A percentile compares a stretch with the other conserved stretches of the same genome.
Conservation (phyloP, 1,140 invertebrate genomes). For the Drosophila orosa region DNA sequence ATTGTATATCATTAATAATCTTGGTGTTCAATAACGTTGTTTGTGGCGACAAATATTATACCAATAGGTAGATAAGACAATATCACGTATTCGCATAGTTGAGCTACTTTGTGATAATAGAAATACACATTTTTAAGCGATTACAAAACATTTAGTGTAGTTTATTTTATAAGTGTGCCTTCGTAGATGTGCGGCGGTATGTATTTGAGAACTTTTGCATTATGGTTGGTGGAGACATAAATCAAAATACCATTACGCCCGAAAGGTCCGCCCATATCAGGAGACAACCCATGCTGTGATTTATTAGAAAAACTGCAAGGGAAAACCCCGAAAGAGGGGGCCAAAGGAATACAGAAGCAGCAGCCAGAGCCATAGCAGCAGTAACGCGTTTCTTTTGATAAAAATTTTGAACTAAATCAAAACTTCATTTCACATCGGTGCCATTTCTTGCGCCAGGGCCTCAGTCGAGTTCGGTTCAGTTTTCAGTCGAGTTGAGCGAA, state of each 20-base stretch:
- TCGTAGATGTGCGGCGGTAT: slow-evolving; percentile 36
- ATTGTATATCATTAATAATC: no score
- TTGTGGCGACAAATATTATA: no score
- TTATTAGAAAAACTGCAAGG: slow-evolving; percentile 80
- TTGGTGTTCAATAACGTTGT: no score
- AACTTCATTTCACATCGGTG: slow-evolving; percentile 84
- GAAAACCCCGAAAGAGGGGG: slow-evolving; percentile 29
- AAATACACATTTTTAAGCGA: neutral
- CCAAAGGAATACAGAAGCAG: slow-evolving; percentile 61
- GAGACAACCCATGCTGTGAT: slow-evolving; percentile 84
- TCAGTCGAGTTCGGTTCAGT: slow-evolving; percentile 60
- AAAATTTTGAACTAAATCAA: slow-evolving; percentile 84
- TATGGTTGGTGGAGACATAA: slow-evolving; percentile 77
- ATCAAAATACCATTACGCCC: slow-evolving; percentile 84
- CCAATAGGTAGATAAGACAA: no score
- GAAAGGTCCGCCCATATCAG: slow-evolving; percentile 83
- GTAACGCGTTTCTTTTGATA: slow-evolving; percentile 83
- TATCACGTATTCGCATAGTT: slow-evolving; percentile 18
- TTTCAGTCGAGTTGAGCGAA: slow-evolving; percentile 77
- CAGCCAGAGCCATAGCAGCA: slow-evolving; percentile 46
- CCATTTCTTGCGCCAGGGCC: slow-evolving; percentile 77
- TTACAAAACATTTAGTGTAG: slow-evolving; percentile 10
- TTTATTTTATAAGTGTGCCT: slow-evolving; percentile 23
- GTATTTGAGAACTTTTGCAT: slow-evolving; percentile 74
- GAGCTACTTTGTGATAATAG: neutral